Evolutionary conservation across 2,113 vertebrate genomes (phyloP), one percentile per base, ranked within the genome.

Genomic region (Cavia aperea): DNA sequence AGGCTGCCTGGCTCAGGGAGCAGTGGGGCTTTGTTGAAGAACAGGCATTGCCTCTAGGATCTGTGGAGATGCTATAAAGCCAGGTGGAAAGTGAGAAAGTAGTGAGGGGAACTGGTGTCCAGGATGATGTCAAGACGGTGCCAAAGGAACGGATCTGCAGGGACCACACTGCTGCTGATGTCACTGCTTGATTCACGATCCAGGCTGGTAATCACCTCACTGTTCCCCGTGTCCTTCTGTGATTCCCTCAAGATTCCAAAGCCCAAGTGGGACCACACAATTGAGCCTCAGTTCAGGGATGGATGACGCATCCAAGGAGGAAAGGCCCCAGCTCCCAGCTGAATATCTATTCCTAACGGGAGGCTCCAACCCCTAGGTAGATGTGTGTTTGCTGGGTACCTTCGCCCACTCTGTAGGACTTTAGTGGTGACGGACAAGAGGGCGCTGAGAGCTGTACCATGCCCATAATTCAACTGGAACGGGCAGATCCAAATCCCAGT

Each of bases 401-500:
- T 68, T 75, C 63, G 63, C 43, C 7, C 49, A 29, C 72, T 14
- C 16, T 24, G 15, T 68, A 58, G 43, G 43, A 24, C 10, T 51
- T 84, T 8, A 0, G 77, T 36, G 12, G 31, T 0, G 15, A 56
- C 4, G 18, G 23, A 82, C 12, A 36, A 29, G 46, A 13, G 46
- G 56, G 7, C 16, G 4, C 12, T 0, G 10, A 4, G 46, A 51
- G 46, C 36, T 54, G n/a, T 8, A n/a, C 10, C 19, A 14, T 0
- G 0, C 58, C 51, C 11, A 3, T 12, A n/a, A 14, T 31, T 4
- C 23, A 82, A 75, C 11, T 58, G 63, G 90, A 39, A 90, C 86
- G 94, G 56, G 77, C 36, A 83, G 91, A 49, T 79, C 62, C 24
- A 26, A 62, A 58, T 58, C 90, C 56, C 90, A 62, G 24, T 88